Base-by-base conservation (phyloP, 2,113 vertebrate species). In the Rhea pennata region DNA sequence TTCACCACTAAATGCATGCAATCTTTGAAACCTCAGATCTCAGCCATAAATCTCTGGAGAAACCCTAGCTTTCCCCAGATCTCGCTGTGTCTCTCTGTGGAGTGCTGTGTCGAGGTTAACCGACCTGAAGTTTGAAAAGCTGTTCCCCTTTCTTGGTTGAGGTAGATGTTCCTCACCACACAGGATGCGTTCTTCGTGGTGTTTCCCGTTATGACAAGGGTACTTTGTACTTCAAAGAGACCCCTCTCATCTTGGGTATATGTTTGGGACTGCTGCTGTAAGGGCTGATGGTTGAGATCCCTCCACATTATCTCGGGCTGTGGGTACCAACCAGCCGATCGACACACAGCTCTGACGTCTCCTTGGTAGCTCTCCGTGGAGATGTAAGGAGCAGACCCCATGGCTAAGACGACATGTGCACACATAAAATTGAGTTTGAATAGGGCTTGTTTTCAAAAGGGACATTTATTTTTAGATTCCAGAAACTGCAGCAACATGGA, bases 291-390 rank as follows among this genome's bases (percentile, higher is more conserved):
- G 36, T 15, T 42, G 59, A 42, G 14, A 39, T 66, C 59, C 65
- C 77, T n/a, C 44, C 39, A 15, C 50, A 14, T 58, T 33, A 33
- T 33, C 65, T 12, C 58, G 42, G 27, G 19, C 67, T 48, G 33
- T 2, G 10, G 26, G 67, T 17, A 40, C 67, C 67, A n/a, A 44
- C 62, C 64, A 22, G 22, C 40, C 2, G 33, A 6, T 64, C 0
- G 1, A 42, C 40, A 33, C 29, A 15, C 50, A 31, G 3, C 40
- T 40, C 1, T 1, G 69, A 29, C 0, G 0, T 22, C 59, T 80
- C 50, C 33, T 42, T 48, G 69, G n/a, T 39, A 31, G 2, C 21
- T 40, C 50, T 58, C 19, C 39, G 5, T 9, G 7, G 53, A 51
- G 53, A 10, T 39, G 33, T 6, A 39, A 61, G 61, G 61, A 26